phyloP scores from a whole-genome alignment of 2,113 vertebrate species.

The Campylorhamphus procurvoides region DNA sequence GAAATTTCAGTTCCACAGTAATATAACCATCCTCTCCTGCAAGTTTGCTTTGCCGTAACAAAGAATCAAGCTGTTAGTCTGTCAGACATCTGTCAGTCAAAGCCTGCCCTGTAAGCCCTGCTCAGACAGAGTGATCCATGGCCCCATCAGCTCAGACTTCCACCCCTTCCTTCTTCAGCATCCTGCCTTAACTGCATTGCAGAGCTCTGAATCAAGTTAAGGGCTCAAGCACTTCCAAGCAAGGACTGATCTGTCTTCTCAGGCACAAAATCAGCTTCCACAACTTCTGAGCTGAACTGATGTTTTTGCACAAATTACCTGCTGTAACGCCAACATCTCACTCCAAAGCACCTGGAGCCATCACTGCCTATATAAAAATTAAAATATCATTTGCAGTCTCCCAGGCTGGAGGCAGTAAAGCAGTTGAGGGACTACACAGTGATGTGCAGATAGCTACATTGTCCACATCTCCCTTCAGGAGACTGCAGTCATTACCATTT shows the following conservation, averaged over 20 bases:
- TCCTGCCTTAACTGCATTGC: neutral
- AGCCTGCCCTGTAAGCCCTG: neutral
- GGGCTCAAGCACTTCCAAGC: neutral
- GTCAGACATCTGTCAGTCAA: neutral
- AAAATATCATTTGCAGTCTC: neutral
- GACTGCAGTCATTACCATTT: neutral
- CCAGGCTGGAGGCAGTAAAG: neutral
- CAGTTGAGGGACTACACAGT: neutral
- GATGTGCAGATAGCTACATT: neutral
- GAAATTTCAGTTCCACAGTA: neutral
- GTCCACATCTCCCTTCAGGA: neutral
- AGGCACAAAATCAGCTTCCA: accelerated
- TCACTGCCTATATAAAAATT: neutral
- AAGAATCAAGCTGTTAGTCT: neutral
- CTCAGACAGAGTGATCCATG: neutral
- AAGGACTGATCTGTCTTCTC: neutral
- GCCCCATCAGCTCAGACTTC: neutral
- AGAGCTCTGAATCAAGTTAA: neutral
- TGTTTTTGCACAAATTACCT: neutral
- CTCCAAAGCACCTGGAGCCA: neutral
- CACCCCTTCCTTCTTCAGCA: neutral
- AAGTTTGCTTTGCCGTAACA: neutral
- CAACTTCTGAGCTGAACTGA: neutral
- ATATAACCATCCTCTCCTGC: neutral
- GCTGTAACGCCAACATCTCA: accelerated